These are phyloP conservation scores for Dryomyza anilis DNA, from an alignment of 2,888 invertebrate genomes.

Conservation along the genomic window DNA sequence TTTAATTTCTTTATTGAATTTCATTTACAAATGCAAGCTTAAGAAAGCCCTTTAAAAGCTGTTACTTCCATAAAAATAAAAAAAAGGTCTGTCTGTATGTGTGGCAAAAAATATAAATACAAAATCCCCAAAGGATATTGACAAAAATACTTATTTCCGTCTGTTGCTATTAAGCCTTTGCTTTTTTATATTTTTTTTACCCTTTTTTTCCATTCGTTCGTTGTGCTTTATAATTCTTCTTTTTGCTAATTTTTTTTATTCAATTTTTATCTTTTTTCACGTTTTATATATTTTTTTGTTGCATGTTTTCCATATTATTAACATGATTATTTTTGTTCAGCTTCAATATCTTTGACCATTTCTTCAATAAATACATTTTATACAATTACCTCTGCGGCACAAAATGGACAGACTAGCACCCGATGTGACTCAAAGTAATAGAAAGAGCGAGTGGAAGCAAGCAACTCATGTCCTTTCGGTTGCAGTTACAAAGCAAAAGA, in stretches of 20 bases:
- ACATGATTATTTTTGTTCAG: background rate
- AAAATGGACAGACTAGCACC: no score
- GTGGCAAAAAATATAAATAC: background rate
- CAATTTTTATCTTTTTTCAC: background rate
- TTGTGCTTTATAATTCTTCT: background rate
- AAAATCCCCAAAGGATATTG: slow-evolving; percentile 1
- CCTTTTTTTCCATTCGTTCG: background rate
- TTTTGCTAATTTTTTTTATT: background rate
- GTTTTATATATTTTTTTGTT: background rate
- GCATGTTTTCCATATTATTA: slow-evolving; percentile 5
- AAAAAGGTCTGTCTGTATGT: no score
- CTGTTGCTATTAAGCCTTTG: background rate
- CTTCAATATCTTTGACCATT: background rate
- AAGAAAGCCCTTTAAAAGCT: no score
- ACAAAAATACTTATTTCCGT: slow-evolving; percentile 9
- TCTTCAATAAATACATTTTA: slow-evolving; percentile 4
- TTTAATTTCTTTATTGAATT: no score
- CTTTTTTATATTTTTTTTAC: background rate
- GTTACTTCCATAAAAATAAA: no score
- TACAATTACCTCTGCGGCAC: slow-evolving; percentile 2
- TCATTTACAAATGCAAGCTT: no score
- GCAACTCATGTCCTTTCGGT: no score
- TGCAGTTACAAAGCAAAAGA: no score
- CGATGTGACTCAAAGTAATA: no score
- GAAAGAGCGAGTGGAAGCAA: background rate